Evolutionary conservation across 1,140 invertebrate genomes (phyloP).

Genomic region (Trachelipus rathkii): DNA sequence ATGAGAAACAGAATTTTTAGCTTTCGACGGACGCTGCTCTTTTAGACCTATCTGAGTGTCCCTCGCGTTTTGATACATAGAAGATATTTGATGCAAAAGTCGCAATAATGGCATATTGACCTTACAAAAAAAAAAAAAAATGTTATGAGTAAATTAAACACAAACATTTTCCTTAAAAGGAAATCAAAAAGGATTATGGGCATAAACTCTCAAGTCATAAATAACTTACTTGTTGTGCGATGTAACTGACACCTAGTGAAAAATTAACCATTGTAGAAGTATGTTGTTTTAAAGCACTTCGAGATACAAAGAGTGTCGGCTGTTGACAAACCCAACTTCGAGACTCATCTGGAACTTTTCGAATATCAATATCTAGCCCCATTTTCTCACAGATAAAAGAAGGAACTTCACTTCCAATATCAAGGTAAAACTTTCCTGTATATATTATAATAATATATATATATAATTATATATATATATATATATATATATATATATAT

Average conservation of each 20-base stretch:
- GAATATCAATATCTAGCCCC: slow-evolving; percentile 78
- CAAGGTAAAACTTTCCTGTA: slow-evolving; percentile 34
- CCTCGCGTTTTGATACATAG: slow-evolving; percentile 96
- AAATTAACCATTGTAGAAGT: slow-evolving; percentile 83
- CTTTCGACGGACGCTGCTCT: slow-evolving; percentile 56
- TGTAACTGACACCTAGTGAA: slow-evolving; percentile 76
- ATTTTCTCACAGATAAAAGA: slow-evolving; percentile 88
- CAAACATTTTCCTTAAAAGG: too few species aligned
- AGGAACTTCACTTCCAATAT: slow-evolving; percentile 38
- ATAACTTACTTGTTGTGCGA: slow-evolving; percentile 70
- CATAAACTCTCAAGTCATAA: too few species aligned
- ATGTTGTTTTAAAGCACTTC: slow-evolving; percentile 81
- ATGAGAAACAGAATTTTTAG: slow-evolving; percentile 43
- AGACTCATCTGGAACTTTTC: slow-evolving; percentile 83
- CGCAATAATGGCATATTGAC: slow-evolving; percentile 92
- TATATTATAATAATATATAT: not conserved
- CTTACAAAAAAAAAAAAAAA: slow-evolving; percentile 49
- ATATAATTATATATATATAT: too few species aligned
- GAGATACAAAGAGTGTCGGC: slow-evolving; percentile 66
- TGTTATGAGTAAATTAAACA: too few species aligned
- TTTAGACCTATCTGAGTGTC: slow-evolving; percentile 83
- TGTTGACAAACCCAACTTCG: slow-evolving; percentile 66
- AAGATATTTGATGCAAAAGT: slow-evolving; percentile 90
- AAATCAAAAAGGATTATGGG: too few species aligned
- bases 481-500: too few species aligned